These are phyloP conservation scores for Chelonoidis abingdonii DNA, from an alignment of 2,113 vertebrate genomes.

Conservation along the genomic window DNA sequence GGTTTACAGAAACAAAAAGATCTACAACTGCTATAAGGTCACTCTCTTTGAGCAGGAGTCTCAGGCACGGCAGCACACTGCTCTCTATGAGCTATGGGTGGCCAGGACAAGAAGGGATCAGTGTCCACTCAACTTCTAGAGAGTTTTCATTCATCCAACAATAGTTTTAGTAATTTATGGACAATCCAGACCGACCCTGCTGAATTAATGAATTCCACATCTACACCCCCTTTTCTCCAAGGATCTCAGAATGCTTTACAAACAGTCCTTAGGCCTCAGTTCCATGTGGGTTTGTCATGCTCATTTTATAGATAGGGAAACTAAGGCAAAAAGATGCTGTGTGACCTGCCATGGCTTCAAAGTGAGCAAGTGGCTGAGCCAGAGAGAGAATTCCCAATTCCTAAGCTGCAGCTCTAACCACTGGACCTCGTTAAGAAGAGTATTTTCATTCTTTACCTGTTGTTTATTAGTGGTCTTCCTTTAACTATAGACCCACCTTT, in stretches of 20 bases:
- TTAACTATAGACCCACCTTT: neutral
- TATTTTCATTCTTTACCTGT: neutral
- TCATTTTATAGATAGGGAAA: constrained; percentile 56
- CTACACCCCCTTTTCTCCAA: neutral
- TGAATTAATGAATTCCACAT: constrained; percentile 12
- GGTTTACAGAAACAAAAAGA: neutral
- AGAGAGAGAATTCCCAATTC: constrained; percentile 16
- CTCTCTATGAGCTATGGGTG: neutral
- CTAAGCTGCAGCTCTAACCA: neutral
- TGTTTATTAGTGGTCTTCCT: neutral
- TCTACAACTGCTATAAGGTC: neutral
- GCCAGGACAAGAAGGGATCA: fast-evolving
- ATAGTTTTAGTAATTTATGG: neutral
- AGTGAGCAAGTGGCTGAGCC: constrained; percentile 26
- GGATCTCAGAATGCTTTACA: constrained; percentile 5
- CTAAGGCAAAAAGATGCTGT: constrained; percentile 27
- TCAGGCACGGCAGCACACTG: fast-evolving
- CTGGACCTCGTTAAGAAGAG: neutral
- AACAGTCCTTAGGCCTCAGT: neutral
- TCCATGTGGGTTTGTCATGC: neutral
- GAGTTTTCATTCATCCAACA: neutral
- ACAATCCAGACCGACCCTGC: neutral
- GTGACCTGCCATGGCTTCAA: constrained; percentile 15
- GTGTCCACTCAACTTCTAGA: neutral
- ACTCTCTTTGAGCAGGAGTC: neutral